Base-by-base conservation (phyloP, 2,113 vertebrate genomes). In the Mugil cephalus region DNA sequence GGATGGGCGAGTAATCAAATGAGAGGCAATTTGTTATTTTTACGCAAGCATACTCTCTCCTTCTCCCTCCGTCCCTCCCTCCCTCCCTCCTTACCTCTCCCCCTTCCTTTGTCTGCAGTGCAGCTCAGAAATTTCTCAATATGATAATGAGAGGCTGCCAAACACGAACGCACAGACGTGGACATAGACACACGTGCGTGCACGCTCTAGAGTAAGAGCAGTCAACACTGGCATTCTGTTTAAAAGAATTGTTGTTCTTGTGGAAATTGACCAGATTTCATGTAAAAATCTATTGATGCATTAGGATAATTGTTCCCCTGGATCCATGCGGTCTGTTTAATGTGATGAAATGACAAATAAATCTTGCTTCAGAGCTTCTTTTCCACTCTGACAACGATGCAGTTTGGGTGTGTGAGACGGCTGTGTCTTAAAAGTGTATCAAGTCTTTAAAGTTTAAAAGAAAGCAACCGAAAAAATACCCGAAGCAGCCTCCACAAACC, bases 11-110 rank as follows among this genome's bases (percentile, higher is more conserved):
- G 73, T 86, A 87, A 92, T 91, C 87, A 90, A 84, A 90, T 87
- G 84, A 90, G 77, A 87, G 86, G 83, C 87, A 87, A 91, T 91
- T 92, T 91, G 89, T 91, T 90, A 81, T 92, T 89, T 90, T 85
- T 86, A 85, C 43, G 68, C 82, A 60, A 81, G 85, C 79, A 71
- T 73, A 66, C 74, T 76, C 78, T 64, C 68, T 56, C 48, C 30
- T 24, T 68, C 65, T 55, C 52, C 47, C 54, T 52, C 52, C 47
- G 50, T 52, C 59, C 50, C 61, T 43, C 34, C 38, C 63, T 50
- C 50, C 43, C 30, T 48, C 50, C 52, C 42, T 55, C 47, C 42
- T 74, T 68, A 56, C 62, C 38, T 35, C 79, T 55, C 62, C 58
- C 42, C 36, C 55, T 58, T 53, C 51, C 58, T 84, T 84, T 88